Percentiles rank a stretch among this genome's conserved stretches.
phyloP scores from a whole-genome alignment of 2,888 invertebrate genomes.

The Galeruca laticollis region DNA sequence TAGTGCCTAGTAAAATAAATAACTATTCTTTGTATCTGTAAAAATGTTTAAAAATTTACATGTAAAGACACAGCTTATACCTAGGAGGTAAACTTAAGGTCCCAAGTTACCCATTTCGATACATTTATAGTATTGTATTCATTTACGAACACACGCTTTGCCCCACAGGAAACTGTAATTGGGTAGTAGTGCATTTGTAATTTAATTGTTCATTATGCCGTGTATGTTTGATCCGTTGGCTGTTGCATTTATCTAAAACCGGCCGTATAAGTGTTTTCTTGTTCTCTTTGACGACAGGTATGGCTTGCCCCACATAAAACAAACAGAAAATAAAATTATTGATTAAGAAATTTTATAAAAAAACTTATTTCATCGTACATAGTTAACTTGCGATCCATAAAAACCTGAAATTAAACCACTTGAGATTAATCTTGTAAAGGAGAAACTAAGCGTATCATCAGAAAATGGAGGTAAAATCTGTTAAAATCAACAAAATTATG shows the following conservation, averaged over 20 bases:
- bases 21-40: neutral
- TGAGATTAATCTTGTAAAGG: too few species aligned
- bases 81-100: neutral
- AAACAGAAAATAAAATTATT: neutral
- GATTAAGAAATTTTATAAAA: too few species aligned
- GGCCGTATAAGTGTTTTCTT: conserved; percentile 16
- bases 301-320: neutral
- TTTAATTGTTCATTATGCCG: conserved; percentile 65
- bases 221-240: conserved; percentile 40
- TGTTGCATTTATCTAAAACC: conserved; percentile 13
- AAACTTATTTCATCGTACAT: too few species aligned
- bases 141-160: conserved; percentile 28
- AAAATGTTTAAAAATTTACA: conserved; percentile 1
- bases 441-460: too few species aligned
- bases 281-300: neutral
- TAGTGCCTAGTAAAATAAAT: too few species aligned
- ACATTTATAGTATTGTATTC: conserved; percentile 27
- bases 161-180: conserved; percentile 63
- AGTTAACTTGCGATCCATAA: too few species aligned
- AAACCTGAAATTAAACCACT: too few species aligned
- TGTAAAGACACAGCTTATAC: neutral
- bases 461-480: too few species aligned
- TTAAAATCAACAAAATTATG: too few species aligned
- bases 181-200: conserved; percentile 64
- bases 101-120: conserved; percentile 9